Evolutionary conservation across 2,888 invertebrate species (phyloP).

Genomic region (Drosophila mimetica): DNA sequence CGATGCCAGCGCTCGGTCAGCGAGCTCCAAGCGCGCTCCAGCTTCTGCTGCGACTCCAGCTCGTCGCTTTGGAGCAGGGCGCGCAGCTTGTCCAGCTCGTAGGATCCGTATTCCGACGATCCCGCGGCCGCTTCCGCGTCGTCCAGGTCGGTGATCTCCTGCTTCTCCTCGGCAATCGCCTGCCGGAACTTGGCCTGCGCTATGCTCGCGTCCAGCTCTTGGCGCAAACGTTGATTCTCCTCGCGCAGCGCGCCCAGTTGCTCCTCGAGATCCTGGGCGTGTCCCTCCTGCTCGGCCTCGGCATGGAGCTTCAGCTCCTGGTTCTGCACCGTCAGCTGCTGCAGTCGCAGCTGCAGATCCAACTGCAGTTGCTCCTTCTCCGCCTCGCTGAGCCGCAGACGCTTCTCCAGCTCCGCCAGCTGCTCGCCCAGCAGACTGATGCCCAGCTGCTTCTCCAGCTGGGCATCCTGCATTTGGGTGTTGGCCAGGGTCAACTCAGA

Average conservation of each 20-base stretch:
- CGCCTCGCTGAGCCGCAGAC: slow-evolving; percentile 70
- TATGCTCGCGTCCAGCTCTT: slow-evolving; percentile 68
- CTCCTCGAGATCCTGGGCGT: slow-evolving; percentile 71
- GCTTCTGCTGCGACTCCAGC: slow-evolving; percentile 56
- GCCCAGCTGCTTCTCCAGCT: slow-evolving; percentile 78
- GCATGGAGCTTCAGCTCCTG: slow-evolving; percentile 76
- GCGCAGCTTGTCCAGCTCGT: slow-evolving; percentile 69
- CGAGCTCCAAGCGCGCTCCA: slow-evolving; percentile 85
- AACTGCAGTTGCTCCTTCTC: slow-evolving; percentile 80
- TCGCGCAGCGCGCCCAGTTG: slow-evolving; percentile 67
- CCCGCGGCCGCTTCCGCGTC: slow-evolving; percentile 47
- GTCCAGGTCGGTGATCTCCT: slow-evolving; percentile 83
- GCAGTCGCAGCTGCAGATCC: slow-evolving; percentile 76
- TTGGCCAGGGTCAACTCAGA: slow-evolving; percentile 74
- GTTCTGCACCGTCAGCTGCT: slow-evolving; percentile 76
- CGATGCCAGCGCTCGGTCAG: slow-evolving; percentile 85
- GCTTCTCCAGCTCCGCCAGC: slow-evolving; percentile 70
- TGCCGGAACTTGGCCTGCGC: slow-evolving; percentile 74
- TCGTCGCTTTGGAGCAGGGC: slow-evolving; percentile 68
- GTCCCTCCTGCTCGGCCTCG: slow-evolving; percentile 78
- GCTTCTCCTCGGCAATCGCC: slow-evolving; percentile 79
- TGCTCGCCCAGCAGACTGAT: slow-evolving; percentile 73
- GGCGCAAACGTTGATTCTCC: slow-evolving; percentile 72
- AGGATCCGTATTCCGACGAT: slow-evolving; percentile 45
- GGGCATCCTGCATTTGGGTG: slow-evolving; percentile 74